Evolutionary conservation across 2,113 vertebrate species (phyloP).

Genomic region (Pomatorhinus ruficollis): DNA sequence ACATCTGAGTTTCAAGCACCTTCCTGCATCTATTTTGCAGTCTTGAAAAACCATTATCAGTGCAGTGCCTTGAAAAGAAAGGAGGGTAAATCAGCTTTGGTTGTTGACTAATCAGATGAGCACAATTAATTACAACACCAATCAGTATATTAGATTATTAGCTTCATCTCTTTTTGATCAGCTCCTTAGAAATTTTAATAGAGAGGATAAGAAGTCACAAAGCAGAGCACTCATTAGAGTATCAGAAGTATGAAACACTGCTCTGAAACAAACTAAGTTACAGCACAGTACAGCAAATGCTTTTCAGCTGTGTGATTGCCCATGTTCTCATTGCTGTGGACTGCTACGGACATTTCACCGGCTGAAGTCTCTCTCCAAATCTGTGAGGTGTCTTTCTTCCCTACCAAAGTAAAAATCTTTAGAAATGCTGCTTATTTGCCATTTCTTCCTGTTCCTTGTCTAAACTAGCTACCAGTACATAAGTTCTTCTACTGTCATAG

Average conservation of each 20-base stretch:
- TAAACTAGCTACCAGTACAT: background rate
- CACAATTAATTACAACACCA: constrained; percentile 40
- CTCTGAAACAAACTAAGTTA: background rate
- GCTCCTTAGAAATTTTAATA: constrained; percentile 20
- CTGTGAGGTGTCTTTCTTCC: background rate
- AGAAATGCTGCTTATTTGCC: background rate
- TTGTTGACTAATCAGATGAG: constrained; percentile 44
- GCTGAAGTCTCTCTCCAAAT: background rate
- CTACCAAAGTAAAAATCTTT: background rate
- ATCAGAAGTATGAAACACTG: background rate
- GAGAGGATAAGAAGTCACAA: background rate
- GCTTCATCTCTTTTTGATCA: constrained; percentile 39
- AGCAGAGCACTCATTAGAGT: background rate
- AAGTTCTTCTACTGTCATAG: background rate
- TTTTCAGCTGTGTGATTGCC: background rate
- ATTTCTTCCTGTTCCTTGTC: background rate
- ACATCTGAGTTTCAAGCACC: background rate
- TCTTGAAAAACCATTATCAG: background rate
- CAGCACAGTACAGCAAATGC: background rate
- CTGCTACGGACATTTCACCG: accelerated
- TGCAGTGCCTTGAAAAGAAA: constrained; percentile 1
- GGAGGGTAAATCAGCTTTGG: background rate
- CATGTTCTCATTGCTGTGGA: background rate
- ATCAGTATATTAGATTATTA: constrained; percentile 40
- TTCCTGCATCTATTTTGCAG: background rate